Evolutionary conservation across 2,113 vertebrate genomes (phyloP), one percentile per base, ranked within the genome.

Genomic region (Machaerirhynchus nigripectus): DNA sequence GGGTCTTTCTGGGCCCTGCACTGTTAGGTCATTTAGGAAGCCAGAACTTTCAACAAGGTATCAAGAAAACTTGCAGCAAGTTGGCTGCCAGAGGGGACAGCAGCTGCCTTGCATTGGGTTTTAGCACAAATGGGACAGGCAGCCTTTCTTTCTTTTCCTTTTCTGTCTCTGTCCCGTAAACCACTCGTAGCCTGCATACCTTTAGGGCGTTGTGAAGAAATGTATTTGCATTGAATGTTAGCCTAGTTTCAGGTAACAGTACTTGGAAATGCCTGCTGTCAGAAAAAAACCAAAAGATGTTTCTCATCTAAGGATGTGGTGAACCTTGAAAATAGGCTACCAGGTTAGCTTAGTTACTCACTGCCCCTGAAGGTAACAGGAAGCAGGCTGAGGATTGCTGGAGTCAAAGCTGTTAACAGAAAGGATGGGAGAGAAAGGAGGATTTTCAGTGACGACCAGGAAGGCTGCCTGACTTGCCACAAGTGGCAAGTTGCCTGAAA

Each of bases 251-350:
- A 91, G 46, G 59, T 86, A 90, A 56, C 93, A 86, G 64, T 77
- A 31, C 76, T 77, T 96, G 84, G 77, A 96, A 95, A 89, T 35
- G 50, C 87, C 59, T 92, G 53, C 83, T 92, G 71, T 53, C 79
- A 89, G 79, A 12, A 81, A 56, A 44, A 71, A 80, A 44, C 20
- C 8, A 5, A 47, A 47, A 49, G n/a, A 6, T 7, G 1, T 42
- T 88, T 96, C 57, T 73, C 31, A 64, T 90, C 59, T 56, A 80
- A 95, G 89, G 89, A 95, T 95, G 93, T 95, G 89, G 91, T 95
- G 65, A 96, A 67, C 77, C 64, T 87, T 96, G 80, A 93, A 95
- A 93, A 89, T 1, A 77, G 77, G 77, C 76, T 84, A 33, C 73
- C 56, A 50, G 46, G 60, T 84, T 88, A 74, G 59, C 50, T 60